These are phyloP conservation scores for Drosophila kambysellisi DNA, from an alignment of 2,888 invertebrate species.

Conservation along the genomic window DNA sequence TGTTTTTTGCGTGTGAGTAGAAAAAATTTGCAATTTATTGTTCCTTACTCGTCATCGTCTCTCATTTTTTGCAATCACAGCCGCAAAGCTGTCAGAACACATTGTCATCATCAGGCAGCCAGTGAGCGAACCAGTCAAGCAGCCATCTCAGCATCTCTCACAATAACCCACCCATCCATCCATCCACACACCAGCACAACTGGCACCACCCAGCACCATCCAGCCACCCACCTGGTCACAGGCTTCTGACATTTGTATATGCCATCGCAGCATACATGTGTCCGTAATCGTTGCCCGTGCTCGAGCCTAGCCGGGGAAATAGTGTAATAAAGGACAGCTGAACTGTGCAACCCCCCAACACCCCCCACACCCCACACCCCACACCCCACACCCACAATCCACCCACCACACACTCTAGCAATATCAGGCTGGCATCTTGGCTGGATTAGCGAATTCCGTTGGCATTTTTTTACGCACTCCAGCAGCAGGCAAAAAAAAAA, in stretches of 20 bases:
- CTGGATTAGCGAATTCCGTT: constrained; percentile 78
- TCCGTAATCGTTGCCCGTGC: constrained; percentile 63
- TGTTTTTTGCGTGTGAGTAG: constrained; percentile 8
- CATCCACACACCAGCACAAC: constrained; percentile 3
- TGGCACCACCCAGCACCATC: not conserved
- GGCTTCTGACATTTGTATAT: constrained; percentile 38
- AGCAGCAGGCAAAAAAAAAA: constrained; percentile 4
- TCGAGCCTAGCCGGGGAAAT: constrained; percentile 56
- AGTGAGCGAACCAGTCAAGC: constrained; percentile 10
- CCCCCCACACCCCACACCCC: not conserved
- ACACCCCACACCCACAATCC: not conserved
- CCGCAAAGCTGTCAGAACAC: constrained; percentile 76
- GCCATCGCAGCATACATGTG: constrained; percentile 57
- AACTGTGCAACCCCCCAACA: constrained; percentile 33
- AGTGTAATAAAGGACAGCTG: constrained; percentile 80
- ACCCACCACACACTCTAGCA: constrained; percentile 2
- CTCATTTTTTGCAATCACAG: constrained; percentile 81
- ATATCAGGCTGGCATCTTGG: constrained; percentile 30
- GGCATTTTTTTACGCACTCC: constrained; percentile 68
- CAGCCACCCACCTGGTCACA: constrained; percentile 68
- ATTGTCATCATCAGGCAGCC: constrained; percentile 75
- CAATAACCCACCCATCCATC: not conserved
- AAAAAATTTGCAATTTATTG: constrained; percentile 74
- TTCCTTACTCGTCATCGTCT: constrained; percentile 75
- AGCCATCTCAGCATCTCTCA: not conserved